Conservation (phyloP, 1,140 invertebrate genomes). For the Anthonomus grandis region DNA sequence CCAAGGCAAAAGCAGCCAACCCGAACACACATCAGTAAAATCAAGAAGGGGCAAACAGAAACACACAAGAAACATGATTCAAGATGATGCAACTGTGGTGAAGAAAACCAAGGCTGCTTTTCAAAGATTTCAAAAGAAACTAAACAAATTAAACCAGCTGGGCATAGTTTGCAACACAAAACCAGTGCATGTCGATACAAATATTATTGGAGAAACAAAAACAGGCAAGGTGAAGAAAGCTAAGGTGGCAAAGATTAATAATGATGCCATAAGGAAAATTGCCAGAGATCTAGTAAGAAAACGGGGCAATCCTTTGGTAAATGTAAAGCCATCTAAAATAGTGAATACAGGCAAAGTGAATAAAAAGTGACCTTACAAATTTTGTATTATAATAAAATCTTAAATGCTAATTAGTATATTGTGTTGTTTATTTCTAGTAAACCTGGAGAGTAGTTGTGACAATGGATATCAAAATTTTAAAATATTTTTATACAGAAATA, state of each 20-base stretch:
- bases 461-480: too few relatives aligned
- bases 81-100: slow-evolving; percentile 15
- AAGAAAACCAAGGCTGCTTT: slow-evolving; percentile 23
- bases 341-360: background rate
- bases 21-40: slow-evolving; percentile 28
- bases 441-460: too few relatives aligned
- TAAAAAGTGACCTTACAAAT: background rate
- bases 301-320: slow-evolving; percentile 15
- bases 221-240: slow-evolving; percentile 10
- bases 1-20: slow-evolving; percentile 38
- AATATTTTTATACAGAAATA: too few relatives aligned
- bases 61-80: slow-evolving; percentile 29
- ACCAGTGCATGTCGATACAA: slow-evolving; percentile 28
- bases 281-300: slow-evolving; percentile 23
- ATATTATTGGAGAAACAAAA: background rate
- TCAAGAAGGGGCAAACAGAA: slow-evolving; percentile 29
- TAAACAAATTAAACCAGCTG: slow-evolving; percentile 36
- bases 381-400: slow-evolving; percentile 8
- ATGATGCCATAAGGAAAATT: slow-evolving; percentile 17
- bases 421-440: too few relatives aligned
- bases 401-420: background rate
- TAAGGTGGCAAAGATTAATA: slow-evolving; percentile 6
- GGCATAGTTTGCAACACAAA: slow-evolving; percentile 47
- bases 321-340: slow-evolving; percentile 1
- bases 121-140: slow-evolving; percentile 41